Conservation (phyloP, 2,888 invertebrate species). For the Sarcophaga rosellei region DNA sequence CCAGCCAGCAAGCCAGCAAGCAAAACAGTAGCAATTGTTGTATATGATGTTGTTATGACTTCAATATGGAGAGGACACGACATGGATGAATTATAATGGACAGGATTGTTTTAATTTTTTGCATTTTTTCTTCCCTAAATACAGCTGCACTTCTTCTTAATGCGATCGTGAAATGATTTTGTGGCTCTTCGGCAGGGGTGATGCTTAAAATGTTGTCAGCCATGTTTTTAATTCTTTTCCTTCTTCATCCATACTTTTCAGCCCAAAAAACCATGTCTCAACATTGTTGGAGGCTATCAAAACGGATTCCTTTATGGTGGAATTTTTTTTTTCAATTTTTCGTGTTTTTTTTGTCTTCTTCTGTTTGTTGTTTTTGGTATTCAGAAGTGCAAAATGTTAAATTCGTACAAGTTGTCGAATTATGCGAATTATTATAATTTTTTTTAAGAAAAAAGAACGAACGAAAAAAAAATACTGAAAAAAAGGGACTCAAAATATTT, state of each 20-base stretch:
- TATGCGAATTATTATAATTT: background rate
- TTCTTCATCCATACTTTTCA: background rate
- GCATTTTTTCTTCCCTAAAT: slow-evolving; percentile 22
- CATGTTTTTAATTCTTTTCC: slow-evolving; percentile 40
- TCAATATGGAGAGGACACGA: slow-evolving; percentile 76
- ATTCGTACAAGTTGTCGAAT: slow-evolving; percentile 54
- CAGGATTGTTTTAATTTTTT: slow-evolving; percentile 53
- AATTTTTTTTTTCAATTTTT: background rate
- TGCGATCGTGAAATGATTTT: slow-evolving; percentile 49
- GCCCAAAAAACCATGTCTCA: background rate
- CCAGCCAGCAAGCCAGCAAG: slow-evolving; percentile 65
- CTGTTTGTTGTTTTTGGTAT: slow-evolving; percentile 20
- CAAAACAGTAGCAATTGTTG: slow-evolving; percentile 79
- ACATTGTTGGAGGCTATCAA: slow-evolving; percentile 42
- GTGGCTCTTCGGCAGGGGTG: slow-evolving; percentile 31
- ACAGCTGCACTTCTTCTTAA: slow-evolving; percentile 51
- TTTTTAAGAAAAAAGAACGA: background rate
- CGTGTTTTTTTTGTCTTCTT: too few relatives aligned
- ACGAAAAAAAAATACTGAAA: too few relatives aligned
- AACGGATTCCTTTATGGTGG: background rate
- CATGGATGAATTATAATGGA: slow-evolving; percentile 69
- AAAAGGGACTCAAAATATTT: too few relatives aligned
- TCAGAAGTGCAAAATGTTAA: slow-evolving; percentile 52
- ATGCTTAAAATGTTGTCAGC: slow-evolving; percentile 58
- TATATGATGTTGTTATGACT: slow-evolving; percentile 69